These are phyloP conservation scores for Neelides sp. DNA, from an alignment of 1,140 invertebrate species.

Conservation along the genomic window DNA sequence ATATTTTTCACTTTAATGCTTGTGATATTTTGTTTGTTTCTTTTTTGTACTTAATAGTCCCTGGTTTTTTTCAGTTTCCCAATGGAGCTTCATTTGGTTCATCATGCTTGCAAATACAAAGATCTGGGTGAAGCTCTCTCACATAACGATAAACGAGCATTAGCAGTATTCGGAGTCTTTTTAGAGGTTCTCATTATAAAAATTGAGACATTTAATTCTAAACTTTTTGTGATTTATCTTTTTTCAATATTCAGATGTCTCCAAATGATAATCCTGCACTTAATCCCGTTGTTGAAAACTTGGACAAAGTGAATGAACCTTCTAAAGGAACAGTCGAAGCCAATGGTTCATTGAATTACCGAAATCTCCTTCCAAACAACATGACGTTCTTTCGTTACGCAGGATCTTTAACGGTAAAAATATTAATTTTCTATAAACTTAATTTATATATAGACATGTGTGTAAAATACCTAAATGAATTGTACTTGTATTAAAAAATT, in stretches of 20 bases:
- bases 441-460: neutral
- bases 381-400: slow-evolving; percentile 38
- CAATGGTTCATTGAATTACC: slow-evolving; percentile 31
- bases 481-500: no score
- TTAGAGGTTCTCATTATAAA: slow-evolving; percentile 35
- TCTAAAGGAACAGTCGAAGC: slow-evolving; percentile 6
- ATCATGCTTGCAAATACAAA: slow-evolving; percentile 39
- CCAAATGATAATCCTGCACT: slow-evolving; percentile 33
- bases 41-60: neutral
- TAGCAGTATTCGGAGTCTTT: slow-evolving; percentile 42
- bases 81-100: slow-evolving; percentile 40
- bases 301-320: slow-evolving; percentile 24
- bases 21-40: neutral
- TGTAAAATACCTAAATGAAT: no score
- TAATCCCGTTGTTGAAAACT: slow-evolving; percentile 31
- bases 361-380: slow-evolving; percentile 31
- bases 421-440: neutral
- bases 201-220: neutral
- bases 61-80: slow-evolving; percentile 15
- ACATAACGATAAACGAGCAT: slow-evolving; percentile 37
- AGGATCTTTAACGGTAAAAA: slow-evolving; percentile 42
- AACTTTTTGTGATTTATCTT: neutral
- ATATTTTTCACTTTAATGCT: neutral
- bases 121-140: slow-evolving; percentile 35
- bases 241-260: slow-evolving; percentile 17